Evolutionary conservation across 2,113 vertebrate genomes (phyloP), one percentile per base, ranked within the genome.

Genomic region (Ondatra zibethicus): DNA sequence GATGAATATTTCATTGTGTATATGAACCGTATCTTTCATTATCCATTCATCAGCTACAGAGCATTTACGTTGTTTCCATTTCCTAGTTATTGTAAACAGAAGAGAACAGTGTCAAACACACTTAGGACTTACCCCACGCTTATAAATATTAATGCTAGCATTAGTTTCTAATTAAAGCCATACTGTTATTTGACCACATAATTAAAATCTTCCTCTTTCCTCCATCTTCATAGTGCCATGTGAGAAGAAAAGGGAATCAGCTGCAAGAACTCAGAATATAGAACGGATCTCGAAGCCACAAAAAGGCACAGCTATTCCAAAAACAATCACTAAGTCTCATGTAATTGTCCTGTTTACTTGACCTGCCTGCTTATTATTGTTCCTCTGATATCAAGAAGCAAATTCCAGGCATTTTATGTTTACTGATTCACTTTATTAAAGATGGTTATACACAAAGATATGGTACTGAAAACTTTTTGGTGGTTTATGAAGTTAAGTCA

Each of bases 151-250:
- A 65, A 19, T 92, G 89, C 80, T 76, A 86, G 39, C 80, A 94
- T n/a, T 0, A 39, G 27, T 75, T 90, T 77, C 36, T 92, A 92
- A 47, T 80, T 81, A 94, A 75, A 91, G 42, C 0, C 12, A 73
- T 31, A 68, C 17, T 68, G n/a, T 2, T 68, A 50, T 93, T 92
- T 78, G 27, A 82, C 94, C n/a, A 78, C n/a, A 7, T 47, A 81
- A 70, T 81, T 76, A 92, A n/a, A 93, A 82, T 47, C 81, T 58
- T 97, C 33, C 42, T 66, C 50, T 58, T 93, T 84, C 45, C 72
- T 93, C 63, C 58, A 0, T 89, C 84, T 91, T 78, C 9, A 29
- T 39, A 36, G 3, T 7, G 45, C 45, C 68, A n/a, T 3, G 0
- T 77, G 78, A 91, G 65, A 84, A 95, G 45, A 93, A 73, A 96